Evolutionary conservation across 2,797 vertebrate genomes (phyloP), one percentile per base, ranked within the genome.

Genomic region (Chanos chanos): DNA sequence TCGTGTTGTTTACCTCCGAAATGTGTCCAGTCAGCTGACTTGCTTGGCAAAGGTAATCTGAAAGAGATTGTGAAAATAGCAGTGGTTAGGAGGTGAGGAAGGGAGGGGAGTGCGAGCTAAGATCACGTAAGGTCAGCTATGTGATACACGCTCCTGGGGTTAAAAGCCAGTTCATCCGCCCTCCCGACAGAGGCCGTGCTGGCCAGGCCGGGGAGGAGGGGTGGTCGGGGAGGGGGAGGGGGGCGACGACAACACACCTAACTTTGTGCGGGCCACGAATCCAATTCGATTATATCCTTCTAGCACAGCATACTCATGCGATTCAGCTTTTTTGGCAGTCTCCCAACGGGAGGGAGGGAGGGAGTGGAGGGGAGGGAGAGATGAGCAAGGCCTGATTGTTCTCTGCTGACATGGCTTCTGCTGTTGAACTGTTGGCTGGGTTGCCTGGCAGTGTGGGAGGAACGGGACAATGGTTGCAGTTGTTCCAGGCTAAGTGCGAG

Each of bases 1-100:
- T 49, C 34, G 51, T 47, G 70, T 66, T 77, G 53, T 79, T 93
- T 93, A 99, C 96, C 97, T 95, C 97, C 96, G 86, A 98, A 99
- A 85, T 99, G 97, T 70, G 96, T 99, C 97, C 97, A 98, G 88
- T 99, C 96, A 77, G 94, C 95, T 79, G 96, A 97, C 86, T 97
- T 97, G 88, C 94, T 97, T 86, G 94, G 94, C 89, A 99, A 89
- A 80, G 97, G 93, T 86, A 97, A 90, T 83, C 95, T 99, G 88
- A 64, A 76, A 79, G 22, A 77, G 19, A 62, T 63, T 47, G 62
- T 8, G 3, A 31, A 59, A 27, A 59, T 37, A 36, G 57, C 79
- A 76, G 61, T 31, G 18, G 59, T 21, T 13, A 15, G 27, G 27
- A 31, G 24, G 45, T 24, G 15, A 6, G 13, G 36, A 52, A 7